Conservation (phyloP, 2,888 invertebrate genomes). For the Argyra leucocephala region DNA sequence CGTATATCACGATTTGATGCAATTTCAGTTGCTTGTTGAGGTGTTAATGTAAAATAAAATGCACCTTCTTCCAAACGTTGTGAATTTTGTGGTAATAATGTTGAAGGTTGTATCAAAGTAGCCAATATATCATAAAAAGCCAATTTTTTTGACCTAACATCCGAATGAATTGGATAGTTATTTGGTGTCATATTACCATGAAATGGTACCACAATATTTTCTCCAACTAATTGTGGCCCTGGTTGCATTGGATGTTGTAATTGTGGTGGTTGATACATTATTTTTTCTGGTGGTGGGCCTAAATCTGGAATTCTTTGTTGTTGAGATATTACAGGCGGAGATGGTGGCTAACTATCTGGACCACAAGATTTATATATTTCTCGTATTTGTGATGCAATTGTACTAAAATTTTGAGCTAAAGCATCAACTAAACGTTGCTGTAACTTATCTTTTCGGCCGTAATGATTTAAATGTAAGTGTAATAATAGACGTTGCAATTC, state of each 20-base stretch:
- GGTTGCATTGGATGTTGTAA: constrained; percentile 20
- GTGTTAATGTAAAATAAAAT: constrained; percentile 82
- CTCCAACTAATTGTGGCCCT: constrained; percentile 32
- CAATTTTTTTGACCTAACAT: constrained; percentile 81
- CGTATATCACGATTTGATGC: constrained; percentile 65
- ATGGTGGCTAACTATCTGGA: constrained; percentile 25
- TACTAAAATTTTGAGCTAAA: constrained; percentile 55
- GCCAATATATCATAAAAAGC: constrained; percentile 87
- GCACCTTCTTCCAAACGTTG: constrained; percentile 76
- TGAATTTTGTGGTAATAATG: constrained; percentile 59
- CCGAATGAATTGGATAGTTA: constrained; percentile 77
- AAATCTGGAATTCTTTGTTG: constrained; percentile 22
- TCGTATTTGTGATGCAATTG: constrained; percentile 50
- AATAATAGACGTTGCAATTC: constrained; percentile 75
- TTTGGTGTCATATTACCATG: constrained; percentile 42
- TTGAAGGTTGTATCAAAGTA: constrained; percentile 82
- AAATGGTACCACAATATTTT: constrained; percentile 43
- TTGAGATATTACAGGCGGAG: constrained; percentile 22
- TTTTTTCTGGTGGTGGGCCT: constrained; percentile 16
- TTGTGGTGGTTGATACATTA: constrained; percentile 23
- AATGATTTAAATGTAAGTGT: constrained; percentile 68
- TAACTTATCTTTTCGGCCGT: constrained; percentile 70
- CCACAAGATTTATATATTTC: constrained; percentile 41
- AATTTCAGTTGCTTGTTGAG: constrained; percentile 85
- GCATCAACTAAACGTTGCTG: constrained; percentile 64